Evolutionary conservation across 2,797 vertebrate genomes (phyloP).

Genomic region (Balearica regulorum): DNA sequence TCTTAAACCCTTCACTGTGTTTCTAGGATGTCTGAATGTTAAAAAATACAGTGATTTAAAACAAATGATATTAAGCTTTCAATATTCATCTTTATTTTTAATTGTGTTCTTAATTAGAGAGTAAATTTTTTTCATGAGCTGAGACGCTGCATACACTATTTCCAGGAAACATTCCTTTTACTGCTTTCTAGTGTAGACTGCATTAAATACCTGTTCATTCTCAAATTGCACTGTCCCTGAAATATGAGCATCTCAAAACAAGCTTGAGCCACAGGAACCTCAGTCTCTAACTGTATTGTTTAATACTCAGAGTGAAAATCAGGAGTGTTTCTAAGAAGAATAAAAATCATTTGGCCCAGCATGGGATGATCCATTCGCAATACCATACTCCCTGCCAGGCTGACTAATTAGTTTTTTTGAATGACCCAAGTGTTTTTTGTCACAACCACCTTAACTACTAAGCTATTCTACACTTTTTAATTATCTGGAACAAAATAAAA

Average conservation of each 20-base stretch:
- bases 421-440: constrained; percentile 10
- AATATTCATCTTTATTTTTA: not conserved
- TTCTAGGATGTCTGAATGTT: not conserved
- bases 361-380: not conserved
- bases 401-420: constrained; percentile 11
- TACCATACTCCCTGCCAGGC: not conserved
- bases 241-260: not conserved
- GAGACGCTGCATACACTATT: not conserved
- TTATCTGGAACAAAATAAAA: constrained; percentile 1
- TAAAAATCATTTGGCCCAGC: not conserved
- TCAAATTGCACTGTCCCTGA: not conserved
- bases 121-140: not conserved
- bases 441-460: not conserved
- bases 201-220: not conserved
- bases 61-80: not conserved
- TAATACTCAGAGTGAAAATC: not conserved
- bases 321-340: not conserved
- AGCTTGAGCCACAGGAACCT: not conserved
- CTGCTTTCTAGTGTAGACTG: not conserved
- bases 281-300: not conserved
- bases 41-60: not conserved
- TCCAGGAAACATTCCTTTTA: not conserved
- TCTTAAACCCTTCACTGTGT: fast-evolving
- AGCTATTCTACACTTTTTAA: not conserved
- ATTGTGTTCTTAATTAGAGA: not conserved